Evolutionary conservation across 1,140 invertebrate genomes (phyloP), one percentile per base, ranked within the genome.

Genomic region (Delia radicum): DNA sequence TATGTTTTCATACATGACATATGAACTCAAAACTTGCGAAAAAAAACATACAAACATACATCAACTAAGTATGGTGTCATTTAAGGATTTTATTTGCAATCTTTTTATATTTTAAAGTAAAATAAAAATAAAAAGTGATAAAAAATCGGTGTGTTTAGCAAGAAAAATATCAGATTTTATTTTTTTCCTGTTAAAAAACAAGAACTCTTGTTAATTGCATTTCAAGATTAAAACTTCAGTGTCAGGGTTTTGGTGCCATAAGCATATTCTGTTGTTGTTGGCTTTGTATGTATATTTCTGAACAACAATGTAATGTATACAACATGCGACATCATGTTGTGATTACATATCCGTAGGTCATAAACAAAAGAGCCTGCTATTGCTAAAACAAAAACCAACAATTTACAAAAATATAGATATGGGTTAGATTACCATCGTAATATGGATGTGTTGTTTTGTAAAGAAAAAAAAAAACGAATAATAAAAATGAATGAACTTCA

Each of bases 211-310:
- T 69, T 69, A 69, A 69, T 69, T 69, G 65, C 65, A 69, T 69
- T 69, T 69, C 65, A 69, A 69, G 65, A 69, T 69, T 69, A 69
- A 55, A 69, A 69, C 65, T 69, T 69, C 65, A 69, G 65, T 69
- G 65, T 69, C 65, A 69, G 65, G 65, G 65, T 69, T 69, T 69
- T 69, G 33, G 13, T 69, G 65, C 29, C 65, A 69, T 33, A n/a
- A 69, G 65, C 65, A 69, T 69, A n/a, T 69, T 69, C 29, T 33
- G n/a, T 69, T 33, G 29, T 69, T 69, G 2, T 5, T 33, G 29
- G 21, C 28, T 28, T 67, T 67, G 5, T 18, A 10, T 67, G 5
- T 67, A 4, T 67, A 8, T 33, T 33, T 33, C 65, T 69, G 37
- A 21, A 21, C 12, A 69, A 69, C 65, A 33, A 21, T 69, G 29